Evolutionary conservation across 2,888 invertebrate genomes (phyloP).

Genomic region (Harpagoxenus sublaevis): DNA sequence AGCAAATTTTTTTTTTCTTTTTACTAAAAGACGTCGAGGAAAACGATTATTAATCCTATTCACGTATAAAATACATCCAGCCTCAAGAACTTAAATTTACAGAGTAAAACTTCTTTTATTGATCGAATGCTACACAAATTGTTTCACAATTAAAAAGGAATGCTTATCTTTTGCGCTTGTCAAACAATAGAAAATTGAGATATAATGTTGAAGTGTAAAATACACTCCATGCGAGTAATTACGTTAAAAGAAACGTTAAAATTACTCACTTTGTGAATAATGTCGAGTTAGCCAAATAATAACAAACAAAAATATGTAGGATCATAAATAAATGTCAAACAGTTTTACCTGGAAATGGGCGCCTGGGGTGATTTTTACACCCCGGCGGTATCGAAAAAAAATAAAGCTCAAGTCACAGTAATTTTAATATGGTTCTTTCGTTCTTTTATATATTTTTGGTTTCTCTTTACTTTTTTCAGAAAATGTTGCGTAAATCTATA

Average conservation of each 20-base stretch:
- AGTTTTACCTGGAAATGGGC: neutral
- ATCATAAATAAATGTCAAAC: neutral
- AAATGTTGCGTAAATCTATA: too few relatives aligned
- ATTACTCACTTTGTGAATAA: neutral
- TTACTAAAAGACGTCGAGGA: neutral
- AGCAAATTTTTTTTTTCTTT: conserved; percentile 23
- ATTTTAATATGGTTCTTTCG: too few relatives aligned
- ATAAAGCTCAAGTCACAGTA: too few relatives aligned
- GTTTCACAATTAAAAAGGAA: neutral
- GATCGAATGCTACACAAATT: neutral
- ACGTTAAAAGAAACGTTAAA: neutral
- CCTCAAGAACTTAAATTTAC: neutral
- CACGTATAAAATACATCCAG: neutral
- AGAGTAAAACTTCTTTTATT: neutral
- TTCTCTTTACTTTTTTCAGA: too few relatives aligned
- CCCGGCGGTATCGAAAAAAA: too few relatives aligned
- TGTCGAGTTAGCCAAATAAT: neutral
- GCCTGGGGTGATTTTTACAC: too few relatives aligned
- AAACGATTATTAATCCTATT: neutral
- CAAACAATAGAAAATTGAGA: neutral
- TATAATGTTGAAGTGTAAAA: neutral
- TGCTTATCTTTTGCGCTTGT: neutral
- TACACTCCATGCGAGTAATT: neutral
- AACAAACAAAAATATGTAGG: neutral
- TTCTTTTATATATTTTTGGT: too few relatives aligned